A percentile compares a stretch with the other conserved stretches of the same genome.
Evolutionary conservation across 2,797 vertebrate species (phyloP).

Genomic region (Parauchenoglanis ngamensis): DNA sequence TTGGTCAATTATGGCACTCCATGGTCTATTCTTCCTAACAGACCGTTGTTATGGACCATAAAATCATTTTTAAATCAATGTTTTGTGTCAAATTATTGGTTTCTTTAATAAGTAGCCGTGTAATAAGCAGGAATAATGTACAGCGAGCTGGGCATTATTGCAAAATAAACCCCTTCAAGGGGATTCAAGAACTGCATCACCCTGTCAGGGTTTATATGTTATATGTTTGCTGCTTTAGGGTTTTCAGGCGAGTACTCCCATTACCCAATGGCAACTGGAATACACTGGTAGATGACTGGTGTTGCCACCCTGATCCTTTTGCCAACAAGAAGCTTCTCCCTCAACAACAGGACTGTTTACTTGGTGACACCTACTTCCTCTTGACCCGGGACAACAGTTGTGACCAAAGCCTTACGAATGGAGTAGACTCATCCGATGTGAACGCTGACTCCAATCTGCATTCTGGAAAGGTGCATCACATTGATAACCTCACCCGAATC

Average conservation of each 20-base stretch:
- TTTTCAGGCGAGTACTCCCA: slow-evolving; percentile 87
- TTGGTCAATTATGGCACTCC: too few relatives aligned
- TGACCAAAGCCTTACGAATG: slow-evolving; percentile 63
- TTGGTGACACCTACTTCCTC: slow-evolving; percentile 87
- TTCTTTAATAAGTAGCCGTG: too few relatives aligned
- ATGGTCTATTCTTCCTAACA: too few relatives aligned
- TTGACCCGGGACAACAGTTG: slow-evolving; percentile 74
- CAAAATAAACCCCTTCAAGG: too few relatives aligned
- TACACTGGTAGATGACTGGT: slow-evolving; percentile 92
- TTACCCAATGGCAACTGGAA: slow-evolving; percentile 92
- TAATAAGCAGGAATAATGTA: too few relatives aligned
- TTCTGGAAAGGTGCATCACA: slow-evolving; percentile 63
- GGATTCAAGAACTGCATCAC: too few relatives aligned
- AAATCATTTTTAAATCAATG: too few relatives aligned
- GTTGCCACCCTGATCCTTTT: slow-evolving; percentile 93
- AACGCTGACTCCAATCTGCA: slow-evolving; percentile 54
- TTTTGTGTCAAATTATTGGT: too few relatives aligned
- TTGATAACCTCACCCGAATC: too few relatives aligned
- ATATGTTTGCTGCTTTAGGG: slow-evolving; percentile 66
- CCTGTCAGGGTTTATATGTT: too few relatives aligned
- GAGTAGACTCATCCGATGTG: slow-evolving; percentile 51
- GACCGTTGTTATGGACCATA: too few relatives aligned
- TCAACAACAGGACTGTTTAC: slow-evolving; percentile 83
- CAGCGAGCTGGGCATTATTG: too few relatives aligned
- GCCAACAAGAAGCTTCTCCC: slow-evolving; percentile 83